Conservation (phyloP, 2,888 invertebrate genomes). For the Apamea anceps region DNA sequence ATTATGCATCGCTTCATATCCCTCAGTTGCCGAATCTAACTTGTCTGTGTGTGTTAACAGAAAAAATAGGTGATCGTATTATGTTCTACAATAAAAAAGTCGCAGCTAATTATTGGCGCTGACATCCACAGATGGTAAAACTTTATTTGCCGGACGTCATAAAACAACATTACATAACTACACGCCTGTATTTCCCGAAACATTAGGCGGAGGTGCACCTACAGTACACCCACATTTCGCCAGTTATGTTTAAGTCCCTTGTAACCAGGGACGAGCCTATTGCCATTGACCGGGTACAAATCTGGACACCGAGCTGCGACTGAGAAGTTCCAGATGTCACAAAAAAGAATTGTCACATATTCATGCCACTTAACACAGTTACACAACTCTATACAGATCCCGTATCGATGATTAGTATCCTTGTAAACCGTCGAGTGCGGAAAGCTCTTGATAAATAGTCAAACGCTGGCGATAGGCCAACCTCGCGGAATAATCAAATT, state of each 20-base stretch:
- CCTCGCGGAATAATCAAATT: slow-evolving; percentile 90
- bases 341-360: slow-evolving; percentile 24
- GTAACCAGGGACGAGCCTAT: not conserved
- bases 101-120: not conserved
- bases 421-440: slow-evolving; percentile 86
- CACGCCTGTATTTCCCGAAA: not conserved
- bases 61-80: not conserved
- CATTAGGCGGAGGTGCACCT: not conserved
- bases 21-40: not conserved
- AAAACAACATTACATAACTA: not conserved
- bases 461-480: slow-evolving; percentile 89
- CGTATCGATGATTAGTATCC: slow-evolving; percentile 87
- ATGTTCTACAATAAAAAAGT: no score
- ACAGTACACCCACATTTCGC: no score
- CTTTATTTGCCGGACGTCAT: not conserved
- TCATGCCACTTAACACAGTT: not conserved
- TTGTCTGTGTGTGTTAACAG: no score
- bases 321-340: not conserved
- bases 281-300: not conserved
- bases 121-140: not conserved
- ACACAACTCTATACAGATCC: slow-evolving; percentile 76
- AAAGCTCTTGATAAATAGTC: slow-evolving; percentile 89
- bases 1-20: not conserved
- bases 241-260: not conserved
- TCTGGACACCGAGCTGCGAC: not conserved